Percentiles rank a stretch among this genome's conserved stretches.
phyloP scores from a whole-genome alignment of 2,888 invertebrate genomes.

The Zaprionus bogoriensis region DNA sequence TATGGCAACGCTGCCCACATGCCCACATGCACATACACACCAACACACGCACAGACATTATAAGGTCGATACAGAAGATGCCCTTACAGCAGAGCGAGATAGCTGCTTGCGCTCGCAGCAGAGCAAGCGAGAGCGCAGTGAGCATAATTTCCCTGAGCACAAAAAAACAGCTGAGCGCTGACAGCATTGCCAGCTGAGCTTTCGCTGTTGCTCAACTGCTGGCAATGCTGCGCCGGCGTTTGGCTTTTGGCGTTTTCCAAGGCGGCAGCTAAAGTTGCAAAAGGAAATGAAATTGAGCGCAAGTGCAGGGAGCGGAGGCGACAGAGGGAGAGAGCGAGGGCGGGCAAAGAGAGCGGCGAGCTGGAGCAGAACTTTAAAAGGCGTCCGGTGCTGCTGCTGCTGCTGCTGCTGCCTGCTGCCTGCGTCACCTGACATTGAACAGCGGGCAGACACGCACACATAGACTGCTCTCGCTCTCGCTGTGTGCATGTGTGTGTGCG shows the following conservation, averaged over 20 bases:
- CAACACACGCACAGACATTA: constrained; percentile 47
- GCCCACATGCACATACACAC: constrained; percentile 16
- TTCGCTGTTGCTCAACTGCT: constrained; percentile 17
- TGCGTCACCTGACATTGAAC: constrained; percentile 81
- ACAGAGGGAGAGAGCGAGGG: background rate
- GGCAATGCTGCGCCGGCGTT: constrained; percentile 73
- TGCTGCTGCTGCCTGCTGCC: constrained; percentile 33
- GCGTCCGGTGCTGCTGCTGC: constrained; percentile 37
- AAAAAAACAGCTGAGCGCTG: constrained; percentile 68
- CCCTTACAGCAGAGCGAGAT: constrained; percentile 26
- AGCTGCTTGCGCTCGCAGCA: background rate
- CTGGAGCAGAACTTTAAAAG: constrained; percentile 38
- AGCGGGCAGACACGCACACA: constrained; percentile 44
- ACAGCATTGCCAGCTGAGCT: constrained; percentile 52
- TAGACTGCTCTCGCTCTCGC: constrained; percentile 2
- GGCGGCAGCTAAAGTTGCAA: constrained; percentile 51
- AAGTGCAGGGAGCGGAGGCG: constrained; percentile 56
- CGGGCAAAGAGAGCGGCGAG: constrained; percentile 3
- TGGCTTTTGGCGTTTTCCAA: constrained; percentile 54
- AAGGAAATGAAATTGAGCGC: constrained; percentile 68
- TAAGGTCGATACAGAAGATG: constrained; percentile 71
- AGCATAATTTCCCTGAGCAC: constrained; percentile 36
- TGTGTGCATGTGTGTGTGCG: constrained; percentile 22
- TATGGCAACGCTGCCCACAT: constrained; percentile 66
- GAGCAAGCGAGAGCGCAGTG: constrained; percentile 8